These are phyloP conservation scores for Peromyscus aztecus DNA, from an alignment of 2,797 vertebrate genomes.

Conservation along the genomic window DNA sequence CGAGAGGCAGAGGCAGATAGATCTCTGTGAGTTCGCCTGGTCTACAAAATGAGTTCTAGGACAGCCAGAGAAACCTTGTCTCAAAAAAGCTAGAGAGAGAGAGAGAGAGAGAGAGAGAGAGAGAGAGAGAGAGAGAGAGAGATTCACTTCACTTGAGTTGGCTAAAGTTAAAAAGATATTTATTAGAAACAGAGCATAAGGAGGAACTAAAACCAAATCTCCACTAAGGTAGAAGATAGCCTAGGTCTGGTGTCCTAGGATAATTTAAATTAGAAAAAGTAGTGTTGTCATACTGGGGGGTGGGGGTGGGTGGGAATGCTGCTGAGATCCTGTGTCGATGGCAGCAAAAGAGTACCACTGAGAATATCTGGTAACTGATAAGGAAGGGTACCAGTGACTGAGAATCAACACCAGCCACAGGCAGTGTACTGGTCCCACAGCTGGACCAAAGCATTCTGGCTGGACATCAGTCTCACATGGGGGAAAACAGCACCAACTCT, in stretches of 20 bases:
- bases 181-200: not conserved
- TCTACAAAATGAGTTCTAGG: not conserved
- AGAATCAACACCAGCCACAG: not conserved
- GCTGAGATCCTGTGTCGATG: not conserved
- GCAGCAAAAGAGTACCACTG: too few species aligned
- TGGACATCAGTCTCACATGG: not conserved
- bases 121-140: not conserved
- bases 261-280: not conserved
- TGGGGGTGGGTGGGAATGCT: too few species aligned
- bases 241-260: too few species aligned
- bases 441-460: not conserved
- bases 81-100: too few species aligned
- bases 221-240: not conserved
- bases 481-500: not conserved
- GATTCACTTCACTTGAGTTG: not conserved
- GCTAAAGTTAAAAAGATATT: not conserved
- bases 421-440: not conserved
- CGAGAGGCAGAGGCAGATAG: too few species aligned
- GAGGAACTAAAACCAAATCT: not conserved
- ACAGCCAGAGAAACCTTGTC: not conserved
- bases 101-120: not conserved
- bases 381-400: too few species aligned
- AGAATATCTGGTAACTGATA: not conserved
- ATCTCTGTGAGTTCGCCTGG: not conserved
- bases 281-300: too few species aligned